phyloP scores from a whole-genome alignment of 2,797 vertebrate species.

The Gila robusta region DNA sequence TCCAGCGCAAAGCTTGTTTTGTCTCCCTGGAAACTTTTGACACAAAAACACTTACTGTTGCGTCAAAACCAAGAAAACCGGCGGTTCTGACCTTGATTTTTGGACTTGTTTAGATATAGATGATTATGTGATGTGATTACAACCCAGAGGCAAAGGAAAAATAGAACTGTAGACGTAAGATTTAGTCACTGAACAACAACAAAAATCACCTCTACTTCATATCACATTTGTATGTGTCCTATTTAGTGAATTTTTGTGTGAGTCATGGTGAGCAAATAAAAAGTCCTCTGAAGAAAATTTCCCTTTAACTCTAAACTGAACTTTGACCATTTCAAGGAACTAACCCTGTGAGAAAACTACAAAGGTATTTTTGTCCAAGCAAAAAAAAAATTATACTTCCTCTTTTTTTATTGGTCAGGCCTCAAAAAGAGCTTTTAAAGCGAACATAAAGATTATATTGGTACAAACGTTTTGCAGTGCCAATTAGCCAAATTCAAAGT shows the following conservation, averaged over 20 bases:
- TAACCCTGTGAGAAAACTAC: constrained; percentile 4
- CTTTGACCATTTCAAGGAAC: constrained; percentile 52
- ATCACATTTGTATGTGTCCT: constrained; percentile 33
- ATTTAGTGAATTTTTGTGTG: constrained; percentile 42
- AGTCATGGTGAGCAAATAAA: constrained; percentile 41
- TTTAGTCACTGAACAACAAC: constrained; percentile 41
- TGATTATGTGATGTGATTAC: background rate
- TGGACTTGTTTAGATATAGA: constrained; percentile 5
- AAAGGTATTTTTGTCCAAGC: constrained; percentile 22
- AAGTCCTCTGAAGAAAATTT: constrained; percentile 20
- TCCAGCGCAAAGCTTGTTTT: constrained; percentile 58
- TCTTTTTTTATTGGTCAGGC: background rate
- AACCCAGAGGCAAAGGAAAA: background rate
- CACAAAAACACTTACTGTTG: constrained; percentile 54
- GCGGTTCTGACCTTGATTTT: constrained; percentile 17
- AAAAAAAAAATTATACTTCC: constrained; percentile 31
- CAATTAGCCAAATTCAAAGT: background rate
- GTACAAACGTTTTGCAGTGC: background rate
- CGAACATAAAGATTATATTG: background rate
- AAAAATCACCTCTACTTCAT: background rate
- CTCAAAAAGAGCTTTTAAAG: background rate
- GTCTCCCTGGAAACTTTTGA: constrained; percentile 65
- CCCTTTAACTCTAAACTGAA: constrained; percentile 37
- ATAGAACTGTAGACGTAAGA: background rate
- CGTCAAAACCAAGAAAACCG: constrained; percentile 37